Conservation (phyloP, 2,888 invertebrate genomes). For the Dicranocentrus wangi region DNA sequence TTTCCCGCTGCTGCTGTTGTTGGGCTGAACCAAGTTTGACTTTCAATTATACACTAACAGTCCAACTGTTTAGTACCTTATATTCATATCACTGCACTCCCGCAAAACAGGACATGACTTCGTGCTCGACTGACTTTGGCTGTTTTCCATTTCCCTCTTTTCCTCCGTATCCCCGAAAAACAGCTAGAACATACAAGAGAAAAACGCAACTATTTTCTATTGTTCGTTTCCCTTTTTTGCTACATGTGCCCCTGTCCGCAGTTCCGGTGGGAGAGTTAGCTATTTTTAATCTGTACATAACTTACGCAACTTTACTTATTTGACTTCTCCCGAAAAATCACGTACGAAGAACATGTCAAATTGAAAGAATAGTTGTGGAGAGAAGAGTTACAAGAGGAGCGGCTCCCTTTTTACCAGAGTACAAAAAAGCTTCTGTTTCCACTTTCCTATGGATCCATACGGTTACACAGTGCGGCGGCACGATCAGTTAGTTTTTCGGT, state of each 20-base stretch:
- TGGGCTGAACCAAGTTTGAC: too few relatives aligned
- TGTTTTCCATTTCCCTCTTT: conserved; percentile 46
- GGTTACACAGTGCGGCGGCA: conserved; percentile 19
- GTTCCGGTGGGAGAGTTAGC: conserved; percentile 66
- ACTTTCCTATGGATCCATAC: too few relatives aligned
- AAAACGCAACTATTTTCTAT: conserved; percentile 5
- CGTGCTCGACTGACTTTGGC: conserved; percentile 46
- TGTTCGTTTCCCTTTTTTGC: conserved; percentile 12
- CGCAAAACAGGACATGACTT: conserved; percentile 42
- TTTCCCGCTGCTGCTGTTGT: too few relatives aligned
- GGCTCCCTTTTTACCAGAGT: too few relatives aligned
- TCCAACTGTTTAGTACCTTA: background rate
- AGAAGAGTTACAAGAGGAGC: conserved; percentile 38
- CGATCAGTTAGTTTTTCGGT: conserved; percentile 42
- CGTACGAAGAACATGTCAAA: conserved; percentile 69
- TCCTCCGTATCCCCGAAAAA: conserved; percentile 14
- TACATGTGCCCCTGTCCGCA: conserved; percentile 52
- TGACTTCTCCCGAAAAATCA: conserved; percentile 68
- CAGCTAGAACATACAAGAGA: background rate
- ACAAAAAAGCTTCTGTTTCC: too few relatives aligned
- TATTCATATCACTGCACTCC: background rate
- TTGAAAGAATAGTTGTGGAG: conserved; percentile 65
- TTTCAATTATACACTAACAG: too few relatives aligned
- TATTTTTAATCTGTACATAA: conserved; percentile 52
- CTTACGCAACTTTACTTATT: conserved; percentile 42